These are phyloP conservation scores for Drosophila littoralis DNA, from an alignment of 1,140 invertebrate genomes.

Conservation along the genomic window DNA sequence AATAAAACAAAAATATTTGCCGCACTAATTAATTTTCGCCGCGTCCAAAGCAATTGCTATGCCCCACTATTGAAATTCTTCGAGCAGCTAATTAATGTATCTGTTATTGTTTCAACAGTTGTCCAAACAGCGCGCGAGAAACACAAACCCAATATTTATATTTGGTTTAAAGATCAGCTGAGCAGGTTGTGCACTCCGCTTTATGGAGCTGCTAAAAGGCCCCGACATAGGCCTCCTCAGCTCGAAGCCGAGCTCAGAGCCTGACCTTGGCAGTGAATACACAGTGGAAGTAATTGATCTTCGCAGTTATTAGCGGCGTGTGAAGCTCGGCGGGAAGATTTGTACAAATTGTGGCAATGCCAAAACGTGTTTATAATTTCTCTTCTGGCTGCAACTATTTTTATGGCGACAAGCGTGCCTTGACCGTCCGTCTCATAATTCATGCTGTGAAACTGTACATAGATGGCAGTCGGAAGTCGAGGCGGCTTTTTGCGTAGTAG, in stretches of 20 bases:
- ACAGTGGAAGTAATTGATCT: constrained; percentile 13
- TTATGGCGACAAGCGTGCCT: constrained; percentile 1
- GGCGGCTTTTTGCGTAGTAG: constrained; percentile 10
- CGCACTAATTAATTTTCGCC: constrained; percentile 44
- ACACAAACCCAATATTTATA: constrained; percentile 53
- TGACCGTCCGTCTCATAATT: background rate
- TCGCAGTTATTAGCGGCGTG: constrained; percentile 7
- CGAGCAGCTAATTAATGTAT: constrained; percentile 66
- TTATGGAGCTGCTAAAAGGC: constrained; percentile 21
- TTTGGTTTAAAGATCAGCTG: constrained; percentile 47
- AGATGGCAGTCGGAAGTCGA: constrained; percentile 15
- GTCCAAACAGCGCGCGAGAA: constrained; percentile 32
- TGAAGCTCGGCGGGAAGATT: background rate
- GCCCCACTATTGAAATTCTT: constrained; percentile 44
- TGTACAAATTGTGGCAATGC: constrained; percentile 33
- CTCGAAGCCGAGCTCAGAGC: too few relatives aligned
- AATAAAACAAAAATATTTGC: constrained; percentile 61
- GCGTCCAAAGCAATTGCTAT: constrained; percentile 18
- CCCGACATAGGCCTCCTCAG: constrained; percentile 1
- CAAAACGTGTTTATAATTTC: constrained; percentile 65
- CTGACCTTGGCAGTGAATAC: constrained; percentile 31
- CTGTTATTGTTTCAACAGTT: constrained; percentile 62
- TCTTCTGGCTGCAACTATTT: constrained; percentile 7
- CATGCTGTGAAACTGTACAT: constrained; percentile 15
- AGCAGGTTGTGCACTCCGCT: constrained; percentile 18